Conservation (phyloP, 1,140 invertebrate genomes). For the Atta cephalotes region DNA sequence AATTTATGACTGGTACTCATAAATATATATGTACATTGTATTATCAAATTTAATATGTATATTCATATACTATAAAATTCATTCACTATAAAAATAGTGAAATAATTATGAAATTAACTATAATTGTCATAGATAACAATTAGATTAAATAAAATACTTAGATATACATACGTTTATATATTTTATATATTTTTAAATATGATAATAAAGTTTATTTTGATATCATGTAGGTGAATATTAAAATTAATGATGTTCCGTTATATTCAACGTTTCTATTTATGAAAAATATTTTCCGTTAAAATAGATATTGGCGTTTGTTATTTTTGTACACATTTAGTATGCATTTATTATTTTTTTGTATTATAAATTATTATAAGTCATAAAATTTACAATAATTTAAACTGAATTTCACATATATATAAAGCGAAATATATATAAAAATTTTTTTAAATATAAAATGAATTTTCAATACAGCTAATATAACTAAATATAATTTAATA, state of each 20-base stretch:
- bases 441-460: not conserved
- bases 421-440: not conserved
- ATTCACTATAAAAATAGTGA: not conserved
- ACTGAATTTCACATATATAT: not conserved
- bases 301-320: not conserved
- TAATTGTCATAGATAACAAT: conserved; percentile 17
- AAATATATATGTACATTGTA: not conserved
- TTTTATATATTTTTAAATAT: conserved; percentile 5
- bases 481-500: no score
- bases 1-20: not conserved
- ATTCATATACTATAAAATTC: not conserved
- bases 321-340: not conserved
- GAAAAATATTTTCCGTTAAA: not conserved
- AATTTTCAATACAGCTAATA: not conserved
- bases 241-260: not conserved
- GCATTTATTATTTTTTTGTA: not conserved
- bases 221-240: not conserved
- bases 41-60: not conserved
- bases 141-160: conserved; percentile 21
- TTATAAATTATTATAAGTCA: not conserved
- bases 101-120: not conserved
- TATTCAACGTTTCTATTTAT: conserved; percentile 12
- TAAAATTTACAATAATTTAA: not conserved
- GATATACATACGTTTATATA: not conserved
- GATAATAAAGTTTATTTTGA: conserved; percentile 10